Conservation (phyloP, 1,140 invertebrate genomes). For the Nephila pilipes region DNA sequence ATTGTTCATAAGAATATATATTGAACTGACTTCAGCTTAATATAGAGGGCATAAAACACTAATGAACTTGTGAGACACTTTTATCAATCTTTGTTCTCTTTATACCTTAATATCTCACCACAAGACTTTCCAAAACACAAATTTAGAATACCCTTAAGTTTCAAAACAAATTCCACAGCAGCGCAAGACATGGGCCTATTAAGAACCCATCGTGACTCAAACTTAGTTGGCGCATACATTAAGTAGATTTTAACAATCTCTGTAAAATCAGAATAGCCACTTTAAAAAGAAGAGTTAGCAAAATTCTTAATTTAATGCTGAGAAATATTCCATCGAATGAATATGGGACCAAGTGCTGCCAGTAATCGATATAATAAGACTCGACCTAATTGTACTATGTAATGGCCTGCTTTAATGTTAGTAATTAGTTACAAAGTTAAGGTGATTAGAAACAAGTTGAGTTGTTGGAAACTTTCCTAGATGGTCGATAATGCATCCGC, state of each 20-base stretch:
- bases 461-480: neutral
- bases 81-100: neutral
- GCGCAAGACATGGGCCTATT: neutral
- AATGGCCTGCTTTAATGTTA: constrained; percentile 37
- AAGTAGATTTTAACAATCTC: neutral
- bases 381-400: constrained; percentile 18
- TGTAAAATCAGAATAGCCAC: neutral
- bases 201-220: neutral
- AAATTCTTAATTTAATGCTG: constrained; percentile 6
- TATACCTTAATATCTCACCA: too few relatives aligned
- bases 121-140: neutral
- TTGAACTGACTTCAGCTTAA: too few relatives aligned
- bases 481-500: neutral
- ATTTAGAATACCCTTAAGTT: neutral
- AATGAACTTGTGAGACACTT: too few relatives aligned
- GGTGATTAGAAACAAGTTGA: constrained; percentile 10
- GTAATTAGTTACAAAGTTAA: constrained; percentile 14
- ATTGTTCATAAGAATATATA: too few relatives aligned
- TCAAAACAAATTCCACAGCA: neutral
- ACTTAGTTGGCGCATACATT: neutral
- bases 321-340: neutral
- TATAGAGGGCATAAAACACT: too few relatives aligned
- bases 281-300: neutral
- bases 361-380: neutral
- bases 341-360: neutral